Conservation (phyloP, 2,113 vertebrate species). For the Xenopus laevis region DNA sequence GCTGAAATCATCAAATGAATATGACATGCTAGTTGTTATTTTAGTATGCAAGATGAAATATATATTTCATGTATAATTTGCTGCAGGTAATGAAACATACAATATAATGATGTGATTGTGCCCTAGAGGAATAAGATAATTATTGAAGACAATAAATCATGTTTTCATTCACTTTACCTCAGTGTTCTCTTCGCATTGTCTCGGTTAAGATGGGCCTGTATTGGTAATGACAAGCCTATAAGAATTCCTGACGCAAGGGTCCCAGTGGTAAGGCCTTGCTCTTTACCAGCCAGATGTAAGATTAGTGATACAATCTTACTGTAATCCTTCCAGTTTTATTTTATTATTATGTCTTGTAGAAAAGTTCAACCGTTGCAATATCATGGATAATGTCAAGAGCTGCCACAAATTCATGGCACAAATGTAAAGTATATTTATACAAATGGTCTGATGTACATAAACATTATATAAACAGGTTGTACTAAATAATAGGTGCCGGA, state of each 20-base stretch:
- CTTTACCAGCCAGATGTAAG: conserved; percentile 33
- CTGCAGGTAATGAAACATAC: conserved; percentile 71
- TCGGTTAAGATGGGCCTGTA: conserved; percentile 44
- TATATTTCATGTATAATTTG: conserved; percentile 61
- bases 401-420: conserved; percentile 18
- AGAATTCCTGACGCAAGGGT: conserved; percentile 24
- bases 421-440: not conserved
- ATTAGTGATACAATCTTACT: conserved; percentile 16
- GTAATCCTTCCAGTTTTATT: conserved; percentile 40
- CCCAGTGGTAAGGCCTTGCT: conserved; percentile 25
- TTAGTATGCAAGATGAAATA: conserved; percentile 68
- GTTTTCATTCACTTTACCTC: conserved; percentile 38
- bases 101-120: conserved; percentile 70
- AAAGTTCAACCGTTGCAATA: conserved; percentile 17
- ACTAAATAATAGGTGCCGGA: no score
- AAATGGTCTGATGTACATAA: no score
- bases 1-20: conserved; percentile 67
- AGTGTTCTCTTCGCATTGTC: conserved; percentile 52
- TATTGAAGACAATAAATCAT: conserved; percentile 75
- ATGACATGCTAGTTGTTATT: conserved; percentile 68
- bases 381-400: conserved; percentile 1
- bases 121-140: conserved; percentile 67
- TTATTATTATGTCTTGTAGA: conserved; percentile 29
- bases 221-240: conserved; percentile 44
- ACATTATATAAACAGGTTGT: no score